These are phyloP conservation scores for Pseudochirops cupreus DNA, from an alignment of 2,797 vertebrate genomes.

Conservation along the genomic window DNA sequence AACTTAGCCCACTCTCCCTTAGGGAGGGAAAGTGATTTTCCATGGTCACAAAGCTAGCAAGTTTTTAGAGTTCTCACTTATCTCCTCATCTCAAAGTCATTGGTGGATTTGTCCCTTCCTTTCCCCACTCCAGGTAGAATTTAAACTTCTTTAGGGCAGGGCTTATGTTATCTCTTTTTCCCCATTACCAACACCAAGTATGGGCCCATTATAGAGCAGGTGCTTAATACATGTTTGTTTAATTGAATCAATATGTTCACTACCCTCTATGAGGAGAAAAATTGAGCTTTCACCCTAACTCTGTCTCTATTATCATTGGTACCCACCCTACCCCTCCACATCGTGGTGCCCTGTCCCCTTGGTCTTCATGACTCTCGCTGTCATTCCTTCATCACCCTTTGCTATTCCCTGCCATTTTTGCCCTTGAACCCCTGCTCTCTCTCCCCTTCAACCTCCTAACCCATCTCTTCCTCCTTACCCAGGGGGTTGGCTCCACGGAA, in stretches of 20 bases:
- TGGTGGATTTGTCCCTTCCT: not conserved
- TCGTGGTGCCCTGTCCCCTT: not conserved
- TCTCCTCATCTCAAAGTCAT: not conserved
- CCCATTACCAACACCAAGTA: not conserved
- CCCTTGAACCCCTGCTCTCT: not conserved
- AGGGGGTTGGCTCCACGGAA: slow-evolving; percentile 96
- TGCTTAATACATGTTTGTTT: not conserved
- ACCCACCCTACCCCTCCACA: not conserved
- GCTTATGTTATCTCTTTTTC: not conserved
- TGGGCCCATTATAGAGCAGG: not conserved
- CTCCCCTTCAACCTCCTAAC: not conserved
- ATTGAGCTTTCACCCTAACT: not conserved
- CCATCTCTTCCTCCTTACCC: slow-evolving; percentile 86
- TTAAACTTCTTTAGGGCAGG: not conserved
- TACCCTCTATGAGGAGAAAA: not conserved
- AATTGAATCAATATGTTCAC: not conserved
- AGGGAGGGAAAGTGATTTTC: not conserved
- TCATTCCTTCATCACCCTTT: not conserved
- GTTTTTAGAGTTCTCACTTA: not conserved
- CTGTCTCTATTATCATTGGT: not conserved
- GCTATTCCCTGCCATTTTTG: not conserved
- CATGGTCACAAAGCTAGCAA: not conserved
- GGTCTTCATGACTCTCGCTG: not conserved
- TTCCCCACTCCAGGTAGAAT: not conserved
- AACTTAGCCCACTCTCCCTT: not conserved